These are phyloP conservation scores for Columba livia DNA, from an alignment of 2,113 vertebrate genomes.

Conservation along the genomic window DNA sequence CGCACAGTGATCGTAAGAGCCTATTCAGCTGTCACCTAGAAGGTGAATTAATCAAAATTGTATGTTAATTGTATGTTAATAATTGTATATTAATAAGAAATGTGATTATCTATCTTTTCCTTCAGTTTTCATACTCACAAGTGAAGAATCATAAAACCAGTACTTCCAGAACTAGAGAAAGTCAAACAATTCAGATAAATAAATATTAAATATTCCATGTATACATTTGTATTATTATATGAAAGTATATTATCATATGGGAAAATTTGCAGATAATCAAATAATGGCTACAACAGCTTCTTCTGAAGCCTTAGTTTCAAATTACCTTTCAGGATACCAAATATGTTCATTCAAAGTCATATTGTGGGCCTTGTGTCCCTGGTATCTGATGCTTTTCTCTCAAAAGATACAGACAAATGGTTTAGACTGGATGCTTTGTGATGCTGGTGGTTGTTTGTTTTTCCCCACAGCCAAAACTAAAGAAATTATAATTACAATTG, in stretches of 20 bases:
- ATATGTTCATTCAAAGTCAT: neutral
- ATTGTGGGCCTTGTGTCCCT: neutral
- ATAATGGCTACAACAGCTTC: neutral
- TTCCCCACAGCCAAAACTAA: neutral
- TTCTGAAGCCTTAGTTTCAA: neutral
- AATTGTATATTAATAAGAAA: neutral
- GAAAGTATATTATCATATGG: neutral
- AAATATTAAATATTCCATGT: neutral
- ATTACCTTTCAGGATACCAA: neutral
- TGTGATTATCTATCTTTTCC: neutral
- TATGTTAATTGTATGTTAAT: too few species aligned
- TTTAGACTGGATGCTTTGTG: neutral
- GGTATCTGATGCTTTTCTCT: neutral
- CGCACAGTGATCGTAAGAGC: neutral
- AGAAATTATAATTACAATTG: neutral
- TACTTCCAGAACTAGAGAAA: neutral
- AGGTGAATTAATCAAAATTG: neutral
- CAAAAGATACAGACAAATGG: neutral
- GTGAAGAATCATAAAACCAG: neutral
- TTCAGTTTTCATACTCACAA: neutral
- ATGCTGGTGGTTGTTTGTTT: neutral
- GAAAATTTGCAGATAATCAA: neutral
- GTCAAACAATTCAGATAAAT: neutral
- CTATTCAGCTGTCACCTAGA: neutral
- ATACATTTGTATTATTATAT: neutral